Conservation (phyloP, 2,888 invertebrate genomes). For the Cryptocheilus praepositus region DNA sequence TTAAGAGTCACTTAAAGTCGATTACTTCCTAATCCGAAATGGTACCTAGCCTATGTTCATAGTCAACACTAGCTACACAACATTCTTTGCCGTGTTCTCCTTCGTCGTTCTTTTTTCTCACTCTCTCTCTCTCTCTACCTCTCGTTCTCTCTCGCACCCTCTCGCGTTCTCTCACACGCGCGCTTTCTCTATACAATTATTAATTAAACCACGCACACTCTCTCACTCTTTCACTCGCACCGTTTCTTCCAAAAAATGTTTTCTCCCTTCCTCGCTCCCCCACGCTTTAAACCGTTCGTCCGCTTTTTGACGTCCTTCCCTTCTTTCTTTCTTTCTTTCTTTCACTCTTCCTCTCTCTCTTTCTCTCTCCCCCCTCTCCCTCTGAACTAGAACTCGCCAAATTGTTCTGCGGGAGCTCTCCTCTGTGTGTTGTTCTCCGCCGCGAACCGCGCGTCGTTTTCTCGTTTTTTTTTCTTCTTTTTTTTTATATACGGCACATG, state of each 20-base stretch:
- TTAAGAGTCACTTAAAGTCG: conserved; percentile 46
- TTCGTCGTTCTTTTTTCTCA: conserved; percentile 48
- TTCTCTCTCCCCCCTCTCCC: conserved; percentile 31
- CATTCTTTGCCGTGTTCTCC: conserved; percentile 45
- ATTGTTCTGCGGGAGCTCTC: conserved; percentile 40
- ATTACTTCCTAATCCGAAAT: conserved; percentile 59
- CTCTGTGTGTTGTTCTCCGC: conserved; percentile 10
- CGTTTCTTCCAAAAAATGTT: background rate
- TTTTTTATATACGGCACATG: conserved; percentile 14
- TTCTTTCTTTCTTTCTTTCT: conserved; percentile 23
- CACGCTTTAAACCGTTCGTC: conserved; percentile 10
- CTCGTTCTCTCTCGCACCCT: conserved; percentile 31
- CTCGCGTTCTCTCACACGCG: conserved; percentile 21
- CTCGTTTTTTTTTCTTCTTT: no score
- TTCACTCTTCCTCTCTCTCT: no score
- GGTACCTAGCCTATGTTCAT: conserved; percentile 63
- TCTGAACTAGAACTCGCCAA: no score
- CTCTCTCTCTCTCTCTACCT: conserved; percentile 38
- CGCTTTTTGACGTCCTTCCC: conserved; percentile 24
- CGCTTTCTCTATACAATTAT: background rate
- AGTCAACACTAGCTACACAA: conserved; percentile 70
- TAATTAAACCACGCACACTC: no score
- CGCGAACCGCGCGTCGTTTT: background rate
- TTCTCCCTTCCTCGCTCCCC: conserved; percentile 9
- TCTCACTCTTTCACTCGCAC: conserved; percentile 2